Evolutionary conservation across 2,888 invertebrate species (phyloP), one percentile per base, ranked within the genome.

Genomic region (Epirrhoe alternata): DNA sequence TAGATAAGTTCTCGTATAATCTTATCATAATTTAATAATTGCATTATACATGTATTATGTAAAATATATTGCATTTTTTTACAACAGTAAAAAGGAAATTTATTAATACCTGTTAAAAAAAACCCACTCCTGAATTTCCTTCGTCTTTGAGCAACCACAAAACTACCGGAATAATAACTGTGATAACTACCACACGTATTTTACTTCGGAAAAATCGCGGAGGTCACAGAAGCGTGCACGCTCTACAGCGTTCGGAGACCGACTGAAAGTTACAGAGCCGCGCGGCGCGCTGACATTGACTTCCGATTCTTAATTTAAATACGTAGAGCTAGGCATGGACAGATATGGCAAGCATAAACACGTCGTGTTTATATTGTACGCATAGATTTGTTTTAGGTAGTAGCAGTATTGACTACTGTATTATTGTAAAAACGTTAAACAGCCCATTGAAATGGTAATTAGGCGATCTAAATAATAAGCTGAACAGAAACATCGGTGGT

Each of bases 201-300:
- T 53, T 60, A 69, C 61, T 65, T 68, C 72, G 69, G 61, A 55
- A 68, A 69, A 63, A 67, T 59, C 68, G 62, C 66, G 70, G 59
- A 58, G 16, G 16, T 16, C 52, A 30, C 5, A 58, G 47, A 66
- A 54, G 45, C 70, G 66, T 71, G 52, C 66, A 59, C 45, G 10
- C 62, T 6, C 55, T 6, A 24, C 58, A 45, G 56, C 62, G 72
- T 57, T 60, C 69, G 49, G 61, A 63, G 59, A 63, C 63, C 64
- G 71, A 74, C 74, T 74, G 71, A 70, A 72, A 60, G 42, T 55
- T 55, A 59, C 45, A 60, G 42, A 59, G 42, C 31, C 53, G 66
- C 52, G 35, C 60, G 67, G 70, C 53, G 66, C 52, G 35, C 60
- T 68, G 70, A 66, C 72, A 72, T 74, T 72, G 72, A 75, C 74